phyloP scores from a whole-genome alignment of 2,113 vertebrate genomes.

The Corythornis cristatus region DNA sequence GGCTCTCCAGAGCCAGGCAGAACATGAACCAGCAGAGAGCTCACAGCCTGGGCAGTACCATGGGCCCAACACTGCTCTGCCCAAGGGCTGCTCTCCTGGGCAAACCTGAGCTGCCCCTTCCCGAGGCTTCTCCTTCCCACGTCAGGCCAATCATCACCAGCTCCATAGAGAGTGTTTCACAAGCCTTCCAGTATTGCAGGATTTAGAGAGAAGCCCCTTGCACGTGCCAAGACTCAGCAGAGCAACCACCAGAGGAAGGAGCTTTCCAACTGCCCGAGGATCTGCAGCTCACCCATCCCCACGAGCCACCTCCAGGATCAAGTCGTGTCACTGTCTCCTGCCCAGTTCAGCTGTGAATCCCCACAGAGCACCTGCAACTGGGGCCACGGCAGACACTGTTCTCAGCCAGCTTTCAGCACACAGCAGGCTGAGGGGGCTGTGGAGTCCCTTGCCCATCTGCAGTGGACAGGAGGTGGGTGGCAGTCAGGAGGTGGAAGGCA shows the following conservation, averaged over 20 bases:
- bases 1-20: not conserved
- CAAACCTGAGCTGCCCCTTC: not conserved
- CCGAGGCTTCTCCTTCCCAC: not conserved
- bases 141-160: not conserved
- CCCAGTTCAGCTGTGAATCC: not conserved
- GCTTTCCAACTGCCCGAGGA: not conserved
- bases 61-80: not conserved
- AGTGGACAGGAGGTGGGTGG: no score
- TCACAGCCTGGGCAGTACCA: not conserved
- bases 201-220: not conserved
- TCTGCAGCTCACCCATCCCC: not conserved
- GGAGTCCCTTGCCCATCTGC: not conserved
- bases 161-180: not conserved
- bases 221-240: not conserved
- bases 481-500: not conserved
- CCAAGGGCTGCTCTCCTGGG: not conserved
- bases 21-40: accelerated
- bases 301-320: not conserved
- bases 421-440: not conserved
- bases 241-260: not conserved
- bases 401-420: not conserved
- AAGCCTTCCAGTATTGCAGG: not conserved
- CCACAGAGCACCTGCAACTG: not conserved
- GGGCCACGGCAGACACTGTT: not conserved
- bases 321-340: not conserved